Base-by-base conservation (phyloP, 2,797 vertebrate species). In the Hipposideros larvatus region DNA sequence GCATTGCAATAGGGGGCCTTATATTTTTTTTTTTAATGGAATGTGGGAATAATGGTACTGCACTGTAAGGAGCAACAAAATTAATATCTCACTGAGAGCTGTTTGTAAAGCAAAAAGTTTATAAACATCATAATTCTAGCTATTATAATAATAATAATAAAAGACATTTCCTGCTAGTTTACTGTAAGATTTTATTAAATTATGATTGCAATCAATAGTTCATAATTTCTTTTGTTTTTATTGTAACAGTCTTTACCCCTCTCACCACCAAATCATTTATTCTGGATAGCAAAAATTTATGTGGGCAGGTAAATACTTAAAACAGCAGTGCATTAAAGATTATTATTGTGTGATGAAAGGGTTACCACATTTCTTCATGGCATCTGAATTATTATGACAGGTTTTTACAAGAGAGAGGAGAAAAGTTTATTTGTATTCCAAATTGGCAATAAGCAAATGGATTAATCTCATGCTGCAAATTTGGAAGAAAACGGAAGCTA, bases 1-100 rank as follows among this genome's bases (percentile, higher is more conserved):
- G 24, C 41, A 78, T 82, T 53, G 78, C 31, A 70, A 48, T 75
- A 34, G 55, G 41, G 24, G 3, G 0, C 18, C 63, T 80, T 96
- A 61, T 82, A 79, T 79, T 19, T 22, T 95, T 96, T 61, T 43
- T 96, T 85, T 95, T 41, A 55, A 14, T n/a, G 4, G 14, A 94
- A 1, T 78, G 2, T 98, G 88, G 83, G 87, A 70, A 68, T 86
- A 89, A 95, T 96, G 31, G 31, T 73, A 61, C 11, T 48, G 22
- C 89, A 78, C 57, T 95, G 2, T 34, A 90, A 85, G 48, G 55
- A 41, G 7, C 53, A 87, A 94, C 80, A 10, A 94, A 94, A 95
- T 95, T 24, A 68, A 57, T 75, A 68, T 79, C 75, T 89, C 10
- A 82, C 7, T 53, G 48, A 79, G 48, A 86, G 0, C 4, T 65